Base-by-base conservation (phyloP, 2,797 vertebrate species). In the Intellagama lesueurii region DNA sequence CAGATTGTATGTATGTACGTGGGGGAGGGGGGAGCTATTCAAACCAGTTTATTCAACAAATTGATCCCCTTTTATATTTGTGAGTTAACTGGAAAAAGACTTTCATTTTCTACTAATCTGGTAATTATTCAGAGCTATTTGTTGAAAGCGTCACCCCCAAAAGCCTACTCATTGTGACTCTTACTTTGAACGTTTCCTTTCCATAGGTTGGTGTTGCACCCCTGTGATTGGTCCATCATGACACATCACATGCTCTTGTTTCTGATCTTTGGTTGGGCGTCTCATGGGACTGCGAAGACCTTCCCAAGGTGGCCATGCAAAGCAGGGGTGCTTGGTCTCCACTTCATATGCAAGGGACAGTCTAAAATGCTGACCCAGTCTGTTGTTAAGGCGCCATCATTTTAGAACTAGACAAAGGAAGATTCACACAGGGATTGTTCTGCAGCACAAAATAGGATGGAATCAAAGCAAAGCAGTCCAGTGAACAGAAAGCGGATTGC, bases 251-350 rank as follows among this genome's bases (percentile, higher is more conserved):
- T 90, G 80, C 28, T 32, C 81, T 47, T 81, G 47, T 90, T 91
- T 88, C 69, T 91, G 69, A 49, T 87, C 86, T 84, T 81, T 60
- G 24, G 7, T 92, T 92, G 85, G 86, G 87, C 86, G 92, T 85
- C 92, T 92, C 35, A 9, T 92, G 83, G 26, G 32, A 70, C 69
- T 35, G 30, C 83, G 85, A 64, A 81, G 49, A 90, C 86, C 90
- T 92, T 92, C 94, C 90, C 93, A 94, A 91, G 90, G 92, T 91
- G 91, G 91, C 88, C 85, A 92, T 66, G 64, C 44, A 83, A 88
- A 83, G 28, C 78, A 73, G 68, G 69, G 78, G 44, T 75, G 52
- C 56, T 28, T 56, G 44, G 52, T 88, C 30, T 2, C 44, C 11
- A 52, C 70, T 78, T 84, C 75, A 70, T 30, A 84, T 5, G 26